Percentiles rank a stretch among this genome's conserved stretches.
Conservation (phyloP, 2,797 vertebrate species). For the Argya squamiceps region DNA sequence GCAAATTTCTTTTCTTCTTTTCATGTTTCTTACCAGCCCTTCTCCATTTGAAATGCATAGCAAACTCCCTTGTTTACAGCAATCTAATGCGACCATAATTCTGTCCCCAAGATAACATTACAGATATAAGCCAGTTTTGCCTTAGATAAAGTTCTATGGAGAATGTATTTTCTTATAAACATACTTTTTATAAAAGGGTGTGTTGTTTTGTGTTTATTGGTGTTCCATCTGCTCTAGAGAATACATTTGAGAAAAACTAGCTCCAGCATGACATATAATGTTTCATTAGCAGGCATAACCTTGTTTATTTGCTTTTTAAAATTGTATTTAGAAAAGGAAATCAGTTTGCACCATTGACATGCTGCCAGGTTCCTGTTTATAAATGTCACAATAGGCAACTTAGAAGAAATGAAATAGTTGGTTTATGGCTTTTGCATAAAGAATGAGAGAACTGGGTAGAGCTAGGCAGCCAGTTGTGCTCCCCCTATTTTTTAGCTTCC, state of each 20-base stretch:
- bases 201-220: slow-evolving; percentile 69
- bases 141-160: slow-evolving; percentile 37
- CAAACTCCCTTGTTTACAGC: slow-evolving; percentile 14
- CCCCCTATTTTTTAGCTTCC: slow-evolving; percentile 10
- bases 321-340: slow-evolving; percentile 83
- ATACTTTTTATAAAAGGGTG: slow-evolving; percentile 62
- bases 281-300: slow-evolving; percentile 82
- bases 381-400: slow-evolving; percentile 76
- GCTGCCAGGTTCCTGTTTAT: slow-evolving; percentile 82
- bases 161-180: slow-evolving; percentile 71
- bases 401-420: slow-evolving; percentile 59
- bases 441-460: slow-evolving; percentile 65
- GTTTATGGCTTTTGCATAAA: slow-evolving; percentile 72
- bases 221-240: slow-evolving; percentile 74
- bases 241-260: slow-evolving; percentile 73
- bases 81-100: background rate
- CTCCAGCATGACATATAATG: slow-evolving; percentile 76
- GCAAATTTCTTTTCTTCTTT: background rate
- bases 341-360: slow-evolving; percentile 81
- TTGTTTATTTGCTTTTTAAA: slow-evolving; percentile 83
- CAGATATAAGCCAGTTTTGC: slow-evolving; percentile 39
- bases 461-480: slow-evolving; percentile 9
- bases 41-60: slow-evolving; percentile 7
- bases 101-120: slow-evolving; percentile 25
- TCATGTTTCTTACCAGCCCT: background rate